Percentiles rank a stretch among this genome's conserved stretches.
phyloP scores from a whole-genome alignment of 2,113 vertebrate genomes.

The Chaetodon auriga region DNA sequence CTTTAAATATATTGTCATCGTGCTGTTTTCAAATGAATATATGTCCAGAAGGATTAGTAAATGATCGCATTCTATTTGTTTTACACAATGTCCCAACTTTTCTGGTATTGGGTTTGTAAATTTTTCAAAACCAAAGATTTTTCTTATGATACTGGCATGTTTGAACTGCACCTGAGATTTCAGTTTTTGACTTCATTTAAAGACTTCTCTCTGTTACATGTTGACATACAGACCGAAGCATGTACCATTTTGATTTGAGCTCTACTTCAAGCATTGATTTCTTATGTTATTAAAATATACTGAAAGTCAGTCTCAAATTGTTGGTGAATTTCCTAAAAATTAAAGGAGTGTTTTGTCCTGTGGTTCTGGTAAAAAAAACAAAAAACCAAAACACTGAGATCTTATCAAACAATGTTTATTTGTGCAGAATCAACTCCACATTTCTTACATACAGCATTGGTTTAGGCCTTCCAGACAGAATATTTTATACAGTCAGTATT shows the following conservation, averaged over 20 bases:
- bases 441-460: slow-evolving; percentile 14
- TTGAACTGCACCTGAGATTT: neutral
- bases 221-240: neutral
- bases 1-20: no score
- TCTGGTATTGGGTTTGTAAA: neutral
- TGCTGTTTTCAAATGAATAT: no score
- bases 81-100: no score
- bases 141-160: neutral
- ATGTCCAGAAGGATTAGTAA: no score
- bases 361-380: neutral
- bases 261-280: neutral
- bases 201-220: neutral
- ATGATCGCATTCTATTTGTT: no score
- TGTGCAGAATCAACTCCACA: slow-evolving; percentile 40
- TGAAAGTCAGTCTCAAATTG: neutral
- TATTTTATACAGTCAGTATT: slow-evolving; percentile 21
- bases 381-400: neutral
- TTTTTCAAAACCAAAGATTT: neutral
- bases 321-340: neutral
- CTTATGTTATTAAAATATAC: neutral
- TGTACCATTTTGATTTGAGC: neutral
- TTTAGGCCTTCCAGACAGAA: slow-evolving; percentile 8
- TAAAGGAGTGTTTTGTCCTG: neutral
- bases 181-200: neutral
- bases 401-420: slow-evolving; percentile 64